phyloP scores from a whole-genome alignment of 2,797 vertebrate genomes.

The Varecia variegata region DNA sequence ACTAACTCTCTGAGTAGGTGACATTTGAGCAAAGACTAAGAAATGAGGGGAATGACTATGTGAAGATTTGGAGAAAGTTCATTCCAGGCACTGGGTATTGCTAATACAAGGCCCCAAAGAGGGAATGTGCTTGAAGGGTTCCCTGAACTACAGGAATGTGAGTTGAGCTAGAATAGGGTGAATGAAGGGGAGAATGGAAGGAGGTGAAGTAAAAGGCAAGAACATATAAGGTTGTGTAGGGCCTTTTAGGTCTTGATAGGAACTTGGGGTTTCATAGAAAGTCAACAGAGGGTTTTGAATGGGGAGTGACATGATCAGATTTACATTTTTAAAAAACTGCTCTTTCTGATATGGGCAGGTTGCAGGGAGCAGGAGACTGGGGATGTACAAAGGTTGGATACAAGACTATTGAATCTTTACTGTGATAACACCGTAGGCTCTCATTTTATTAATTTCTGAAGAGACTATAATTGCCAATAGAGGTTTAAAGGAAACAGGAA shows the following conservation, averaged over 20 bases:
- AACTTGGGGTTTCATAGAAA: neutral
- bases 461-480: neutral
- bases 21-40: neutral
- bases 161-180: neutral
- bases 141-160: neutral
- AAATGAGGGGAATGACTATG: neutral
- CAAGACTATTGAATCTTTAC: neutral
- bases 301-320: neutral
- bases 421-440: neutral
- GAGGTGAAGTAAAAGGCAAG: neutral
- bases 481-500: conserved; percentile 2
- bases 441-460: neutral
- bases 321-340: neutral
- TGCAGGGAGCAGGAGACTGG: neutral
- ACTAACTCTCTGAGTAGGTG: neutral
- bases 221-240: neutral
- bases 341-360: neutral
- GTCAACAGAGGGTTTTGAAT: neutral
- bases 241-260: neutral
- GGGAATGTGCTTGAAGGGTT: neutral
- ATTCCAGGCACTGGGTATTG: neutral
- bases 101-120: rapidly evolving
- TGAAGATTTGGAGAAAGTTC: neutral
- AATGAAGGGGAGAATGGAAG: neutral
- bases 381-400: neutral